Evolutionary conservation across 2,888 invertebrate genomes (phyloP), one percentile per base, ranked within the genome.

Genomic region (Sisyra terminalis): DNA sequence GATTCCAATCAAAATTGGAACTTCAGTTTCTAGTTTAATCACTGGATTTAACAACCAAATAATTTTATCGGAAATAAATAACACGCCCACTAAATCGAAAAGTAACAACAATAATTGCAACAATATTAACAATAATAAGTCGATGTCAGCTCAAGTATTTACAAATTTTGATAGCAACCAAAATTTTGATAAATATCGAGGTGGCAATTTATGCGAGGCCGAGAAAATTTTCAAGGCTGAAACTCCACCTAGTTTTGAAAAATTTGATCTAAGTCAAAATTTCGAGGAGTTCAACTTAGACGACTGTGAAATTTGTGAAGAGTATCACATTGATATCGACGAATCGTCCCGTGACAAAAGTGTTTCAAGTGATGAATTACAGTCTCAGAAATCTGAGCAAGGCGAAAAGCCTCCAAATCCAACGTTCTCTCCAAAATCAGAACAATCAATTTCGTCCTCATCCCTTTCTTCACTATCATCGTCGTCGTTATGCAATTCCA

Each of bases 251-350:
- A 46, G 51, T 53, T 69, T 69, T 51, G 69, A 70, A 55, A 73
- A 73, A 52, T 77, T 75, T 54, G 78, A 78, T 55, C 68, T 81
- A 52, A 73, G 78, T 47, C 78, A 81, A 57, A 81, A 81, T 59
- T 83, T 83, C 54, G 83, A 83, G 55, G 83, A 83, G 56, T 83
- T 83, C 57, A 80, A 79, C 55, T 66, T 83, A 51, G 82, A 82
- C 55, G 81, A 82, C 43, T 73, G 73, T 58, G 79, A 81, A 57
- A 70, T 71, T 16, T 16, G 29, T 5, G 41, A 41, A 34, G 41
- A 41, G 17, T 41, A 41, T 17, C 16, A 34, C 34, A 41, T 41
- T 34, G 34, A 17, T 17, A 38, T 38, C 10, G 38, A 41, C 9
- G 15, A 15, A 10, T 14, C 15, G 13, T n/a, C n/a, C n/a, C 15